phyloP scores from a whole-genome alignment of 2,888 invertebrate species.

The Drymonia ruficornis region DNA sequence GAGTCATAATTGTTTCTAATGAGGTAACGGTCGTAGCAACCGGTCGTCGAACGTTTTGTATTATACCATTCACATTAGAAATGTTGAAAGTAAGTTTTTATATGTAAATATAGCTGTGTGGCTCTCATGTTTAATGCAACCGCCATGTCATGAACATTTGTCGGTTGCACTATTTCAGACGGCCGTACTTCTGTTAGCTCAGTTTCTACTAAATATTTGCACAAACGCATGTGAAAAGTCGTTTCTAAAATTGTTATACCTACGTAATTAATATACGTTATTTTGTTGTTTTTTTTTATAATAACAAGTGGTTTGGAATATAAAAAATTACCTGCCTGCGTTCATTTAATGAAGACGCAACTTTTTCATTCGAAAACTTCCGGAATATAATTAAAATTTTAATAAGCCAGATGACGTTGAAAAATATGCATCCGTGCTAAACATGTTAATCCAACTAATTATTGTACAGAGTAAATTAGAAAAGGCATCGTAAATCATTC shows the following conservation, averaged over 20 bases:
- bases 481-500: slow-evolving; percentile 75
- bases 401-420: slow-evolving; percentile 63
- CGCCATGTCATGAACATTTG: slow-evolving; percentile 80
- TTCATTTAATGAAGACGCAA: slow-evolving; percentile 16
- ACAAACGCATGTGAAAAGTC: slow-evolving; percentile 32
- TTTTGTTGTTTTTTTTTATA: too few relatives aligned
- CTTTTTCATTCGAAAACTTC: slow-evolving; percentile 44
- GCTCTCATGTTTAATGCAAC: slow-evolving; percentile 80
- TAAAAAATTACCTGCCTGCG: not conserved
- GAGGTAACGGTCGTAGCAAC: slow-evolving; percentile 40
- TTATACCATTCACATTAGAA: slow-evolving; percentile 36
- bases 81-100: slow-evolving; percentile 52
- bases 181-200: slow-evolving; percentile 45
- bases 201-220: slow-evolving; percentile 43
- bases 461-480: slow-evolving; percentile 75
- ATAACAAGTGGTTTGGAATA: too few relatives aligned
- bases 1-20: slow-evolving; percentile 47
- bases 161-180: slow-evolving; percentile 75
- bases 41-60: slow-evolving; percentile 44
- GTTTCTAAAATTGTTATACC: slow-evolving; percentile 16
- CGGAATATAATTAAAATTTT: slow-evolving; percentile 60
- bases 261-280: too few relatives aligned
- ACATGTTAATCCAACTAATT: slow-evolving; percentile 80
- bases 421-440: slow-evolving; percentile 62
- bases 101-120: slow-evolving; percentile 72